Base-by-base conservation (phyloP, 2,113 vertebrate genomes). In the Microcebus griseorufus region DNA sequence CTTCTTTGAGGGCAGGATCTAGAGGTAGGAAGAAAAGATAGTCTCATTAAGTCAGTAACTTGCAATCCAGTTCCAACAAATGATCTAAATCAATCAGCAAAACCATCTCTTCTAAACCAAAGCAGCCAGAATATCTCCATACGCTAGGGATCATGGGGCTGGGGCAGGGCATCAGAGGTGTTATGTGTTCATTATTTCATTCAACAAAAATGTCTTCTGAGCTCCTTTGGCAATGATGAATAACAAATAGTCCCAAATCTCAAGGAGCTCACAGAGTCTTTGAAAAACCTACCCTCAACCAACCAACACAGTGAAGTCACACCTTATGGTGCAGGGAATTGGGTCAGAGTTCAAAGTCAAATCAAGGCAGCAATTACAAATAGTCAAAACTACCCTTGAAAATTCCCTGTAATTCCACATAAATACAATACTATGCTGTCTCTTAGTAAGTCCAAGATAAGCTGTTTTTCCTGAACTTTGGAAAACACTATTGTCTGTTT, bases 371-470 rank as follows among this genome's bases (percentile, higher is more conserved):
- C 69, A 87, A 45, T 37, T 78, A 81, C 62, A 85, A 78, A 93
- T 12, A 92, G 64, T 45, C 34, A 58, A 91, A 85, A 93, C 27
- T 27, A 53, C 29, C 51, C 83, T 45, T 39, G 45, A 93, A 91
- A 97, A 93, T n/a, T 80, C 64, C 55, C 82, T 64, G 22, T 37
- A 93, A 73, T 90, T 85, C 51, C 27, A 81, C 78, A 88, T 76
- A 84, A 93, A 88, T 60, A 75, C 23, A 76, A 12, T 42, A 48
- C 75, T 51, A 62, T 32, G 17, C 9, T n/a, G 27, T 32, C 55
- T 42, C 83, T 96, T 42, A 27, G 45, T 20, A 67, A 78, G 5
- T 72, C 27, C 37, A 58, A 82, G 62, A 78, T 12, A n/a, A 87
- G n/a, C 58, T 32, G 51, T 22, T 94, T 78, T 76, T 62, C 73